Evolutionary conservation across 2,888 invertebrate genomes (phyloP), one percentile per base, ranked within the genome.

Genomic region (Prosopocoilus inquinatus): DNA sequence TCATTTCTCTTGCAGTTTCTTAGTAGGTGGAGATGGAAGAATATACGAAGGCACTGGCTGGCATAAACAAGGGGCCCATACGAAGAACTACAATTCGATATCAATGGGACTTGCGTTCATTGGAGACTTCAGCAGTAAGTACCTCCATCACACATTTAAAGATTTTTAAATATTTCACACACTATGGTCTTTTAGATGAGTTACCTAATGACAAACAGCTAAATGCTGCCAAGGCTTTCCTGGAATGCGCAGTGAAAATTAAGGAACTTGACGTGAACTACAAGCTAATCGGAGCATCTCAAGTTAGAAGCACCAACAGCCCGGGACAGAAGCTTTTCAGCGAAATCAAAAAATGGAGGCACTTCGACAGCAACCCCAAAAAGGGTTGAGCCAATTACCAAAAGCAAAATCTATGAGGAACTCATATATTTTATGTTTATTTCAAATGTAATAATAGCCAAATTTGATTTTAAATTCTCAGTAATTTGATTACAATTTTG

Each of bases 31-130:
- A 1, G 84, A 84, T 67, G 85, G 84, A 1, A 80, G 78, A 53
- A 73, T 85, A 12, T 86, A 84, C 55, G 84, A 84, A 72, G 85
- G 84, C 5, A 76, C 78, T 1, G 84, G 84, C 0, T 85, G 84
- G 84, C 75, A 74, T 50, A 73, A 71, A 57, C 78, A 81, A 9
- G 85, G 85, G 0, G 82, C 82, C 0, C 85, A 85, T 58, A 84
- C 84, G 0, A 66, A 66, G 15, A 75, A 77, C 1, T 84, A 80
- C 61, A 85, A 85, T 60, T 74, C 71, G 20, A 79, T 76, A 64
- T 78, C 84, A 0, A 62, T 84, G 1, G 81, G 81, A 1, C 75
- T 85, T n/a, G 79, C 79, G 2, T 84, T 86, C 53, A 79, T 85
- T 33, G 86, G 85, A 11, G 77, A 80, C 61, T 84, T 80, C 62